phyloP scores from a whole-genome alignment of 2,113 vertebrate species.

The Andinoacara biseriatus region DNA sequence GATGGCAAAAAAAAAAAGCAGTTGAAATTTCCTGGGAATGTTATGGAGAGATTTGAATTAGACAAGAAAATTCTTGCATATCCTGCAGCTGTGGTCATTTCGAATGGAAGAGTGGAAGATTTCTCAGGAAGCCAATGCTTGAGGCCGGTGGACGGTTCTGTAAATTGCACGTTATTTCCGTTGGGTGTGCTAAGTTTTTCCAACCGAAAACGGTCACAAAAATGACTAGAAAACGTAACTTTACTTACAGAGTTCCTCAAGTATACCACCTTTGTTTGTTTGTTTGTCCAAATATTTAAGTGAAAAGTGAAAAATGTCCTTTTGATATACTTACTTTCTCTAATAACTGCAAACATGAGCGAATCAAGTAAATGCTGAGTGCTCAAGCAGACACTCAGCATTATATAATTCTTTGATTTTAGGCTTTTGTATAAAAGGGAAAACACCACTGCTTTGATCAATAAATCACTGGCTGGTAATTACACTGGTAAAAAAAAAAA shows the following conservation, averaged over 20 bases:
- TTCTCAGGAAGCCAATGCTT: not conserved
- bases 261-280: not conserved
- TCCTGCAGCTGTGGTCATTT: not conserved
- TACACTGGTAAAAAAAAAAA: slow-evolving; percentile 51
- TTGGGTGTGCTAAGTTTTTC: not conserved
- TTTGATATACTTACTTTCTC: not conserved
- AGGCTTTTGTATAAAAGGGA: slow-evolving; percentile 41
- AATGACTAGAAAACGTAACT: too few relatives aligned
- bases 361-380: slow-evolving; percentile 11
- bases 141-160: not conserved
- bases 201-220: too few relatives aligned
- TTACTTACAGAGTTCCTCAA: not conserved
- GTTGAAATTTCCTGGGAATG: not conserved
- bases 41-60: not conserved
- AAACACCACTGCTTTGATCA: slow-evolving; percentile 68
- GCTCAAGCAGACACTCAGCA: slow-evolving; percentile 47
- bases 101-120: not conserved
- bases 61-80: not conserved
- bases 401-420: slow-evolving; percentile 57
- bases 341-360: not conserved
- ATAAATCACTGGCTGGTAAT: slow-evolving; percentile 79
- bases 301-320: not conserved
- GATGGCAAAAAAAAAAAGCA: not conserved
- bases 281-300: not conserved
- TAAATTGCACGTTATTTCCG: not conserved